Base-by-base conservation (phyloP, 2,888 invertebrate species). In the Drosophila tripunctata region DNA sequence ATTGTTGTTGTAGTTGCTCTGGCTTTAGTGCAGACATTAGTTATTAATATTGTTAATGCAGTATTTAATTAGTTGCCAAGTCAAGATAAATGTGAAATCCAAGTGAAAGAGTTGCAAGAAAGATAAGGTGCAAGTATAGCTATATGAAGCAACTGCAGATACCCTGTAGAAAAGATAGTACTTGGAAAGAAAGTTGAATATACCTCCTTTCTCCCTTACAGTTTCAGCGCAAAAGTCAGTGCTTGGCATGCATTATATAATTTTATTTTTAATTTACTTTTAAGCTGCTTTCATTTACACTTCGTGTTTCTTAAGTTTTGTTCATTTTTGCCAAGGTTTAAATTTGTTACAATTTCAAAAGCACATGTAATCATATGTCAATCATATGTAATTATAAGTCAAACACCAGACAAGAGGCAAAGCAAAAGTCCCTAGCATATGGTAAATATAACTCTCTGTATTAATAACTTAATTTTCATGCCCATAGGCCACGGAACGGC, bases 391-490 rank as follows among this genome's bases (percentile, higher is more conserved):
- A 87, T 87, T 71, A 87, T 45, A 43, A 64, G 30, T 10, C 61
- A 31, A 27, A 48, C 44, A 55, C n/a, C 51, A 58, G 15, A 47
- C 44, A n/a, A 4, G 10, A 66, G 19, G 30, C 40, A 22, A 43
- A 38, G 27, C 47, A 45, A 35, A 38, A 43, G 17, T 33, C 55
- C 45, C 27, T 44, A 44, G 17, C 72, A 35, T 52, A 17, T 57
- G 54, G 57, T 41, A 40, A 30, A 31, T 51, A 57, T 67, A 36
- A 47, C 67, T 45, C 51, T 62, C 24, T 17, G 44, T 57, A 44
- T 78, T 83, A 83, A 83, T 87, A 81, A 83, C 83, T 87, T 70
- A 64, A 83, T 83, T 83, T 82, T 50, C 24, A 57, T 48, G 67
- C 63, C 86, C 82, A 85, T 70, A 63, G 88, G 83, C 81, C 75